Conservation (phyloP, 1,140 invertebrate species). For the Choristoneura fumiferana region DNA sequence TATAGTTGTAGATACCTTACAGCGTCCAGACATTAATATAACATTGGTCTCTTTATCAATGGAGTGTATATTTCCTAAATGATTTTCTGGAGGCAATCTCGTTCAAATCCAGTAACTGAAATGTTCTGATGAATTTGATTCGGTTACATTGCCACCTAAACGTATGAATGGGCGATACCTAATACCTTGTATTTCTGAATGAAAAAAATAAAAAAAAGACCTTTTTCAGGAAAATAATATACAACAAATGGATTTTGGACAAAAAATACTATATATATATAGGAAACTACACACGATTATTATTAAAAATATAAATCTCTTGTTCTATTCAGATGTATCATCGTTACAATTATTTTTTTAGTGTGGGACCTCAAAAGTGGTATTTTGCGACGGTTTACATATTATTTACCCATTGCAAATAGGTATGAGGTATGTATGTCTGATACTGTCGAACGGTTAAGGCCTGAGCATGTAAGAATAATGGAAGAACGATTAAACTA, state of each 20-base stretch:
- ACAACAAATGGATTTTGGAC: not conserved
- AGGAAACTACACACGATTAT: conserved; percentile 15
- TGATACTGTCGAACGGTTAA: conserved; percentile 24
- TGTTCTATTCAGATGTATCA: not conserved
- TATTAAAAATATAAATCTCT: not conserved
- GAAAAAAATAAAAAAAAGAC: conserved; percentile 19
- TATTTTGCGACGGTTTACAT: conserved; percentile 21
- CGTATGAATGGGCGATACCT: too few species aligned
- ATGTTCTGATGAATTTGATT: too few species aligned
- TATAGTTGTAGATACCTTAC: too few species aligned
- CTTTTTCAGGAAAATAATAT: conserved; percentile 26
- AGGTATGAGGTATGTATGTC: not conserved
- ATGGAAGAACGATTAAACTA: conserved; percentile 69
- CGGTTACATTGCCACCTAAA: too few species aligned
- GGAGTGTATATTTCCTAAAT: too few species aligned
- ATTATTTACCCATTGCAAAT: conserved; percentile 3
- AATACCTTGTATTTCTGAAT: not conserved
- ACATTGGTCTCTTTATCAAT: too few species aligned
- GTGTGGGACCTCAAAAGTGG: conserved; percentile 22
- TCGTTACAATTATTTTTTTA: conserved; percentile 20
- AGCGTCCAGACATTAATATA: too few species aligned
- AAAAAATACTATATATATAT: conserved; percentile 22
- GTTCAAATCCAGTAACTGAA: too few species aligned
- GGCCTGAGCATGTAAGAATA: conserved; percentile 48
- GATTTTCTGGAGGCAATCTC: too few species aligned